A percentile compares a stretch with the other conserved stretches of the same genome.
Evolutionary conservation across 1,140 invertebrate species (phyloP).

Genomic region (Nebria ingens): DNA sequence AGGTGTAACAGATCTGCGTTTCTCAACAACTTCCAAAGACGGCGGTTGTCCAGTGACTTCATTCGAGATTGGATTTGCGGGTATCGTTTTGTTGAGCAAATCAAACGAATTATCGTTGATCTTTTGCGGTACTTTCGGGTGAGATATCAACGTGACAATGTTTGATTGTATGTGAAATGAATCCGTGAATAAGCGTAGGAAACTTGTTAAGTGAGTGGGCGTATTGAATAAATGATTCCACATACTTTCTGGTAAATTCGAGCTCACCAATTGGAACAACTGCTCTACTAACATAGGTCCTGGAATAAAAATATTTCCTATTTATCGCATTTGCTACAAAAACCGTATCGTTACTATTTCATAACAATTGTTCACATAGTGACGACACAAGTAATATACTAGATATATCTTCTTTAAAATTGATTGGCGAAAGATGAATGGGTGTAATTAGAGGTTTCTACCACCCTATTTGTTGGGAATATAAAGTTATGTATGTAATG

Average conservation of each 20-base stretch:
- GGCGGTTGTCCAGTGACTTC: not conserved
- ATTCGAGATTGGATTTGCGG: constrained; percentile 9
- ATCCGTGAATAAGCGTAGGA: constrained; percentile 81
- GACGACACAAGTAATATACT: too few relatives aligned
- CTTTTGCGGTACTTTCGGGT: constrained; percentile 47
- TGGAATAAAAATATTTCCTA: constrained; percentile 19
- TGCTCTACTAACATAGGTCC: constrained; percentile 74
- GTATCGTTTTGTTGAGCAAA: constrained; percentile 28
- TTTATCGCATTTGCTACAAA: too few relatives aligned
- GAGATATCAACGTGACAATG: constrained; percentile 67
- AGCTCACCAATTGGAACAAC: constrained; percentile 68
- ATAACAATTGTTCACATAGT: too few relatives aligned
- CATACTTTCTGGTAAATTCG: constrained; percentile 62
- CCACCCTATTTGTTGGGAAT: too few relatives aligned
- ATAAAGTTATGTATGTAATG: too few relatives aligned
- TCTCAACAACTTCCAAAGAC: not conserved
- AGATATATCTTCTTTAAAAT: too few relatives aligned
- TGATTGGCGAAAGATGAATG: too few relatives aligned
- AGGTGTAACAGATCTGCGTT: not conserved
- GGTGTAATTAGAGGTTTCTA: too few relatives aligned
- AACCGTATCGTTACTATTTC: too few relatives aligned
- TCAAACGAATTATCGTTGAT: constrained; percentile 33
- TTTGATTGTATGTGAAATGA: constrained; percentile 84
- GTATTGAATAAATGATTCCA: constrained; percentile 80
- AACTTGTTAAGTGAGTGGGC: constrained; percentile 72